Conservation (phyloP, 2,797 vertebrate genomes). For the Numenius phaeopus region DNA sequence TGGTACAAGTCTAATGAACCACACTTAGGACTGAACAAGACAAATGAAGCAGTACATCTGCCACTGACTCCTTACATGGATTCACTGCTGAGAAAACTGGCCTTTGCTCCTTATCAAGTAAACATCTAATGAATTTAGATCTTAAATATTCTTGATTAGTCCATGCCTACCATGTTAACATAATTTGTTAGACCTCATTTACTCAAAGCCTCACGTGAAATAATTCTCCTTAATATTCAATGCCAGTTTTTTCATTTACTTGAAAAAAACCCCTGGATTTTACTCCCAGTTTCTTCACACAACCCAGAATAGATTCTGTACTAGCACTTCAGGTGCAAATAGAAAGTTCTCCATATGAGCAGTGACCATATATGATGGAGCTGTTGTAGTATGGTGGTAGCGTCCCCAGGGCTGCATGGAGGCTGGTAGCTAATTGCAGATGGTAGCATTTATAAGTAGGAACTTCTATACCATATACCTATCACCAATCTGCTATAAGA, state of each 20-base stretch:
- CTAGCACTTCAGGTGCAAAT: neutral
- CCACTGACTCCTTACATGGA: neutral
- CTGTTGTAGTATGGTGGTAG: neutral
- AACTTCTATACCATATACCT: neutral
- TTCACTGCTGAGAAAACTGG: neutral
- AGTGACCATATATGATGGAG: neutral
- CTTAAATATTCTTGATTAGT: neutral
- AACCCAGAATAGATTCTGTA: neutral
- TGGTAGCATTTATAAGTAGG: neutral
- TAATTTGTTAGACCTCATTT: neutral
- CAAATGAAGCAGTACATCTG: neutral
- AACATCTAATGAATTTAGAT: neutral
- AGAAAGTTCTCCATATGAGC: neutral
- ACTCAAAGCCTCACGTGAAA: neutral
- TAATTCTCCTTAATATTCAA: neutral
- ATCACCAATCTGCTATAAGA: neutral
- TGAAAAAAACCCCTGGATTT: neutral
- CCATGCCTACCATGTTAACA: neutral
- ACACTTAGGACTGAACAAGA: neutral
- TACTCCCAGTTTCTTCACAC: neutral
- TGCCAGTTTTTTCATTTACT: neutral
- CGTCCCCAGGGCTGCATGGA: neutral
- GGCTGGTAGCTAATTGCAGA: neutral
- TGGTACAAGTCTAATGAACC: neutral
- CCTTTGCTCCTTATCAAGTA: neutral